These are phyloP conservation scores for Eptesicus fuscus DNA, from an alignment of 2,113 vertebrate species.

Conservation along the genomic window DNA sequence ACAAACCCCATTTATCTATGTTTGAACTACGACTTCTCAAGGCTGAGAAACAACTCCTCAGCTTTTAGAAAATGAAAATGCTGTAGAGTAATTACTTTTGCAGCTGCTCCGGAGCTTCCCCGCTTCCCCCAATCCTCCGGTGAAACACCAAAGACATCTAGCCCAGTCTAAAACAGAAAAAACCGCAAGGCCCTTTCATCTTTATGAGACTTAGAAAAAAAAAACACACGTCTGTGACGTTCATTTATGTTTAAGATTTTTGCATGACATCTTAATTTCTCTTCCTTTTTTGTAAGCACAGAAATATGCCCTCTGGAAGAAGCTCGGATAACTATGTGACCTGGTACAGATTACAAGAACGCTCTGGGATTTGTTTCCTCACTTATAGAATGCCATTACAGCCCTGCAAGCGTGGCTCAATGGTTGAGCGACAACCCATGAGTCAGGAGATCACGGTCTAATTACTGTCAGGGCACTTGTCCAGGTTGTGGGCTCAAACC, in stretches of 20 bases:
- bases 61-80: not conserved
- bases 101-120: not conserved
- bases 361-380: not conserved
- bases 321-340: not conserved
- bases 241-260: not conserved
- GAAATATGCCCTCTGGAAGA: not conserved
- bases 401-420: too few species aligned
- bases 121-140: not conserved
- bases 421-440: too few species aligned
- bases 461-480: too few species aligned
- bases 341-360: not conserved
- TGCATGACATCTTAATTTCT: not conserved
- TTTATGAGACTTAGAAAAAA: not conserved
- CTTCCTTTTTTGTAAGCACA: not conserved
- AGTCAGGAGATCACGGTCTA: too few species aligned
- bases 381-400: not conserved
- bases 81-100: slow-evolving; percentile 28
- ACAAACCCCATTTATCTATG: not conserved
- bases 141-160: not conserved
- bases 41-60: not conserved
- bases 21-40: not conserved
- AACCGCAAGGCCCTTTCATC: not conserved
- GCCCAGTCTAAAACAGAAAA: not conserved
- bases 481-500: too few species aligned
- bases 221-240: not conserved